Base-by-base conservation (phyloP, 2,888 invertebrate genomes). In the Amblyjoppa fuscipennis region DNA sequence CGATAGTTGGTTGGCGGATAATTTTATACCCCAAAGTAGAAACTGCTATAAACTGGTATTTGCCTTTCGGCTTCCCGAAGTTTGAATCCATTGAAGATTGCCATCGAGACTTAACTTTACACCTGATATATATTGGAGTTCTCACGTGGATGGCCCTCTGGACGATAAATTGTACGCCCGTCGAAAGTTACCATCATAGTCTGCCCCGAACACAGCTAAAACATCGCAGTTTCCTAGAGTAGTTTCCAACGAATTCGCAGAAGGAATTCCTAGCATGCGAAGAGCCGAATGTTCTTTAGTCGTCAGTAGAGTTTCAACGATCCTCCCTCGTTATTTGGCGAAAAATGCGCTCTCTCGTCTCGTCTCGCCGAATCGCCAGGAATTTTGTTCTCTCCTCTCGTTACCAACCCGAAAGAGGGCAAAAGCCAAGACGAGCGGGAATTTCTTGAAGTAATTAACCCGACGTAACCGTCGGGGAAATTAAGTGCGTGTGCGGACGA, bases 391-490 rank as follows among this genome's bases (percentile, higher is more conserved):
- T 11, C n/a, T 7, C 11, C 25, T 34, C 45, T 74, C 59, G 59
- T 61, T 61, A 28, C 64, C 4, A 25, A 2, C n/a, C 13, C 64
- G 31, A 34, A 20, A 49, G 34, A 6, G 16, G 51, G 20, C 25
- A 16, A 20, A 49, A 45, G 31, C 49, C 16, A 25, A 51, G 28
- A 64, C 34, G 49, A 51, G 28, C 38, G 31, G 6, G 28, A 13
- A 61, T 80, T 74, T 66, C 28, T 80, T 31, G 38, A 68, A 74
- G 45, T 74, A 80, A 80, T 80, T 56, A 74, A 80, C 45, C 45
- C 41, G 53, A 74, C 66, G 80, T 20, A 66, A 66, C 34, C 31
- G 16, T 25, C n/a, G 79, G 64, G 2, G 9, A 20, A 73, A 73
- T 25, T 68, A 74, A 74, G 66, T 68, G 56, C 64, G 64, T 51